Evolutionary conservation across 1,140 invertebrate genomes (phyloP).

Genomic region (Acyrthosiphon pisum): DNA sequence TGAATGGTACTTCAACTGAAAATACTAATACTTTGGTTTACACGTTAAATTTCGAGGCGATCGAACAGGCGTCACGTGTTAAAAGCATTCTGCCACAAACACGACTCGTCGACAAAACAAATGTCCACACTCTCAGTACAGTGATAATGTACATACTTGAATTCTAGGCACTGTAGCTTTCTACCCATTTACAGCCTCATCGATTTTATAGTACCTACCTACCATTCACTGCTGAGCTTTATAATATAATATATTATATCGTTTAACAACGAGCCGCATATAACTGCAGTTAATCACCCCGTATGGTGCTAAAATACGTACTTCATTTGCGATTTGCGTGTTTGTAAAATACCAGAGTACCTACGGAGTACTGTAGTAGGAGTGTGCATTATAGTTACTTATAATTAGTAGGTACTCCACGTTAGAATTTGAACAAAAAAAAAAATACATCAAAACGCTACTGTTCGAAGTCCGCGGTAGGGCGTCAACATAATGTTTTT

Average conservation of each 20-base stretch:
- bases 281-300: neutral
- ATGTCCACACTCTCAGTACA: neutral
- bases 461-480: neutral
- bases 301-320: neutral
- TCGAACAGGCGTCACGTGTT: neutral
- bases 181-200: neutral
- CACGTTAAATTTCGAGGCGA: neutral
- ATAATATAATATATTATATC: neutral
- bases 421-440: neutral
- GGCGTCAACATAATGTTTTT: neutral
- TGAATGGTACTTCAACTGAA: neutral
- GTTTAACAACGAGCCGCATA: neutral
- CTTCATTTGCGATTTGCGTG: neutral
- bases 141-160: neutral
- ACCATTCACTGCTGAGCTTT: neutral
- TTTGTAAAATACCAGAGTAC: neutral
- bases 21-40: neutral
- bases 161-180: neutral
- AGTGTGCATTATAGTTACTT: neutral
- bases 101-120: neutral
- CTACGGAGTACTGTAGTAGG: neutral
- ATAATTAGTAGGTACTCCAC: neutral
- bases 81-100: neutral
- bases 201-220: neutral
- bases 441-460: neutral